Base-by-base conservation (phyloP, 30 jellyfish, hydroid and myxozoan genomes). In the Rhopilema esculentum region DNA sequence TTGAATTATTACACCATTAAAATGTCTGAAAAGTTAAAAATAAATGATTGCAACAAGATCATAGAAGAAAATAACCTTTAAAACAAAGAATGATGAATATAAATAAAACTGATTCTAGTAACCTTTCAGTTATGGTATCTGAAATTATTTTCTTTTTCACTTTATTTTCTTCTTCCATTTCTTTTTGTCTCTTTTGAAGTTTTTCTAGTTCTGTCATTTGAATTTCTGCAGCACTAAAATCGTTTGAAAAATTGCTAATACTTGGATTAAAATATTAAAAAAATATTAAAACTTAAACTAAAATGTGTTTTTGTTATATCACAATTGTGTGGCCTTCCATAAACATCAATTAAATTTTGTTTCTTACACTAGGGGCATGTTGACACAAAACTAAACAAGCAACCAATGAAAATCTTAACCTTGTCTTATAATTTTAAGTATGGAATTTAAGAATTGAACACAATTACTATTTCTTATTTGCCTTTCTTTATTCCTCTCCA, bases 91-190 rank as follows among this genome's bases (percentile, higher is more conserved):
- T n/a, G n/a, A n/a, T n/a, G n/a, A n/a, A n/a, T n/a, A n/a, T n/a
- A n/a, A n/a, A n/a, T n/a, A n/a, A n/a, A n/a, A n/a, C n/a, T n/a
- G n/a, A n/a, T n/a, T n/a, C n/a, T n/a, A n/a, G n/a, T n/a, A 61
- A 91, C 97, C 97, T 91, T 75, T 83, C 86, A 29, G 76, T 88
- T 8, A 96, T 83, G 19, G 99, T 84, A 20, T 91, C 92, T 33
- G 88, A 84, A 16, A 96, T 96, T 27, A 96, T 77, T 48, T 66
- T 51, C 70, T 88, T 87, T 71, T 96, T 96, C 65, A 78, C 75
- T 78, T 86, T 96, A 85, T 96, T 96, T 69, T 91, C 90, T 53
- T 84, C 97, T 80, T 96, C 99, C 16, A 96, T 96, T 69, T 85
- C 84, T 72, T 96, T 91, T 66, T 96, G 99, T 77, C 91, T 91